Percentiles rank a stretch among this genome's conserved stretches.
Evolutionary conservation across 2,888 invertebrate species (phyloP).

Genomic region (Meteorus cinctellus): DNA sequence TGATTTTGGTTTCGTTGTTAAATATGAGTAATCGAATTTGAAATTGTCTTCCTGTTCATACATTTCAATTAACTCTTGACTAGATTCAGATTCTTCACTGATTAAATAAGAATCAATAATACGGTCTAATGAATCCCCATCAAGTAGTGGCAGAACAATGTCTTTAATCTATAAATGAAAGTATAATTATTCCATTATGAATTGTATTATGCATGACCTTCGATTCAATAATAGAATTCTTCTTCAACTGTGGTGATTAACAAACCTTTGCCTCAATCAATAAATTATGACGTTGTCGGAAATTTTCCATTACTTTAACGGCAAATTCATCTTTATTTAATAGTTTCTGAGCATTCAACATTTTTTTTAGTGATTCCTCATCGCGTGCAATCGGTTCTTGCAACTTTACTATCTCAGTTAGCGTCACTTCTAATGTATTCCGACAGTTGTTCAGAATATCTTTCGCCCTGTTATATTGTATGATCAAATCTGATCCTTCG

Average conservation of each 20-base stretch:
- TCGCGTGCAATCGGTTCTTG: conserved; percentile 82
- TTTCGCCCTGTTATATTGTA: conserved; percentile 84
- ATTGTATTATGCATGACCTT: background rate
- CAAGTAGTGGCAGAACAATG: background rate
- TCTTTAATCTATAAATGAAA: conserved; percentile 14
- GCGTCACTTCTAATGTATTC: background rate
- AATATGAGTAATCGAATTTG: conserved; percentile 81
- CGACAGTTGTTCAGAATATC: conserved; percentile 81
- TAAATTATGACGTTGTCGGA: conserved; percentile 89
- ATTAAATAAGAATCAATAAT: background rate
- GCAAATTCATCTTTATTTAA: conserved; percentile 68
- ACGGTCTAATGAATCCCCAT: background rate
- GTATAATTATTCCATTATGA: background rate
- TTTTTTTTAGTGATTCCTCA: conserved; percentile 88
- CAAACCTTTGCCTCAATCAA: conserved; percentile 91
- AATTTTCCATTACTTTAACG: conserved; percentile 89
- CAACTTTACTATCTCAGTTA: conserved; percentile 71
- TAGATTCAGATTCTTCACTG: background rate
- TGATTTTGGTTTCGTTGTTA: conserved; percentile 72
- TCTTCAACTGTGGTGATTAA: background rate
- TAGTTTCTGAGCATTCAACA: conserved; percentile 84
- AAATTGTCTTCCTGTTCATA: conserved; percentile 29
- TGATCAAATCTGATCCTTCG: conserved; percentile 81
- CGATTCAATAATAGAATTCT: background rate
- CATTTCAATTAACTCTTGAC: background rate